Percentiles rank a stretch among this genome's conserved stretches.
phyloP scores from a whole-genome alignment of 2,113 vertebrate species.

The Labeo catla region DNA sequence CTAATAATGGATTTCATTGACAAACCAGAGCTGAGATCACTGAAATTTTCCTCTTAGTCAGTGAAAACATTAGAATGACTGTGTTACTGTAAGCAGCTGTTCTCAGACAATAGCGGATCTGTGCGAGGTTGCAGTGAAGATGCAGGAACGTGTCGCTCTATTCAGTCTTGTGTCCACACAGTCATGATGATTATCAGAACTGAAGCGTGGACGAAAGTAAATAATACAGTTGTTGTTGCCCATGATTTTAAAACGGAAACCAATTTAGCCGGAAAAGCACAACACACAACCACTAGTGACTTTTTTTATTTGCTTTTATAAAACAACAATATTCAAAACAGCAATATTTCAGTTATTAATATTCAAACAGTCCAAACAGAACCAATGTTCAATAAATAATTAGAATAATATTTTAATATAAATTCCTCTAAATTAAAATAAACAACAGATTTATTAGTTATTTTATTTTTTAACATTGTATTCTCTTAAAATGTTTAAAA shows the following conservation, averaged over 20 bases:
- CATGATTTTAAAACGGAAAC: neutral
- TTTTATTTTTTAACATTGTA: neutral
- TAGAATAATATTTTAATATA: neutral
- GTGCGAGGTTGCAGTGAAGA: neutral
- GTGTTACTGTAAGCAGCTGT: constrained; percentile 6
- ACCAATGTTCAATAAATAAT: neutral
- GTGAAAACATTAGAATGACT: neutral
- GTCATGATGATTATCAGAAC: neutral
- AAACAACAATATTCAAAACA: neutral
- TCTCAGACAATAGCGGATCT: neutral
- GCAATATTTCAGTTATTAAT: neutral
- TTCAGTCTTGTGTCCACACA: constrained; percentile 16
- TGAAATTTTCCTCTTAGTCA: neutral
- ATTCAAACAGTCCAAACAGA: too few species aligned
- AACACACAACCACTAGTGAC: neutral
- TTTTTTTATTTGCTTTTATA: neutral
- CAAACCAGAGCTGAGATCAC: neutral
- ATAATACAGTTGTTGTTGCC: neutral
- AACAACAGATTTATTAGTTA: neutral
- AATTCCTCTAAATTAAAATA: neutral
- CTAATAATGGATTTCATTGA: neutral
- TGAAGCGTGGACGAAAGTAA: neutral
- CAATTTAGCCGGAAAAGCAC: neutral
- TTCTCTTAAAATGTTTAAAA: neutral
- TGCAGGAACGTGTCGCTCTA: neutral